Base-by-base conservation (phyloP, 2,888 invertebrate species). In the Disparrhopalites patrizii region DNA sequence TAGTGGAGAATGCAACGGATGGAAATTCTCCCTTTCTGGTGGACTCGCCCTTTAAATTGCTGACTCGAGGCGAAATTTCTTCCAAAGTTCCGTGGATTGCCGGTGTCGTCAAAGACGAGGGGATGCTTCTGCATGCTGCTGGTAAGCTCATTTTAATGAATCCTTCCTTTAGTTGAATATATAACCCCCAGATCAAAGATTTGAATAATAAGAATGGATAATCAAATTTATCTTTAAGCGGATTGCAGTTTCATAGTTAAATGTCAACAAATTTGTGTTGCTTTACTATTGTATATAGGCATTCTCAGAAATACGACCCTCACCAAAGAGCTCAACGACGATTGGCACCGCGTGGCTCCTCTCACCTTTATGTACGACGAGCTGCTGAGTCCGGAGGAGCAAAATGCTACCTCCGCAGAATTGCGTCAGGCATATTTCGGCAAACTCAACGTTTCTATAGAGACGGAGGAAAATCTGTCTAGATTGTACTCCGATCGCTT, bases 311-410 rank as follows among this genome's bases (percentile, higher is more conserved):
- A 51, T 30, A 25, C 3, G 10, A 52, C 10, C 4, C 23, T 36
- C 15, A 62, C 54, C 4, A 13, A 38, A 52, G 52, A 52, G 20
- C 18, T 62, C 18, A 30, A 54, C 23, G 7, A 15, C 3, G 52
- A 62, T 18, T 62, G 62, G 62, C n/a, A 51, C 18, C 51, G 36
- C 2, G 25, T 38, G 10, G 52, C 52, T n/a, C 62, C 62, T 13
- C 3, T 62, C 3, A 51, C 62, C 28, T 54, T 62, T n/a, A 62
- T 62, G 62, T 62, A 52, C 36, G 54, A 54, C 27, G 52, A 62
- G 23, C 7, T 54, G 3, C 3, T 27, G 2, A 15, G 10, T 15
- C 18, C n/a, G 7, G 43, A 43, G 18, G 36, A 43, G 3, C 27
- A 25, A 18, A 7, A 28, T 20, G 20, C 40, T 1, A 30, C 20